Conservation (phyloP, 2,113 vertebrate species). For the Melanotaenia duboulayi region DNA sequence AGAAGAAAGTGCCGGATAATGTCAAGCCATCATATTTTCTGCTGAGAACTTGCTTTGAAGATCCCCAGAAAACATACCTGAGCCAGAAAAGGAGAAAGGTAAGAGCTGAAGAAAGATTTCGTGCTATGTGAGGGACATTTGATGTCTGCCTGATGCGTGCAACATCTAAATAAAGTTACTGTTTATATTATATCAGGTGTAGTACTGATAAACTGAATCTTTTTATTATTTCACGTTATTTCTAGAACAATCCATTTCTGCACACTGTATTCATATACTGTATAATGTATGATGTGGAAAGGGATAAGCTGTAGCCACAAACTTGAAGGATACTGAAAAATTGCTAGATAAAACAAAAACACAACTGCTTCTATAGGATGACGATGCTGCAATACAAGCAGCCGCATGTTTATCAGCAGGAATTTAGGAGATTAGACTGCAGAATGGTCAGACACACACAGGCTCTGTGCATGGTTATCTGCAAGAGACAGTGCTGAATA, state of each 20-base stretch:
- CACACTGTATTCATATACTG: not conserved
- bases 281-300: not conserved
- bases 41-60: constrained; percentile 44
- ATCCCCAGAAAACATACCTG: constrained; percentile 8
- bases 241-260: not conserved
- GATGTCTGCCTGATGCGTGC: not conserved
- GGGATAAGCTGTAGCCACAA: not conserved
- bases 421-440: constrained; percentile 10
- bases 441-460: constrained; percentile 6
- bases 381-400: not conserved
- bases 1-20: constrained; percentile 56
- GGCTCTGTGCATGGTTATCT: not conserved
- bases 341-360: constrained; percentile 6
- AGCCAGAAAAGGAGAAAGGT: constrained; percentile 38
- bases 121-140: not conserved
- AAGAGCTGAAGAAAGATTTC: constrained; percentile 19
- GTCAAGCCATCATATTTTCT: constrained; percentile 54
- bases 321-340: constrained; percentile 9
- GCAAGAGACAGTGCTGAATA: not conserved
- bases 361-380: constrained; percentile 7
- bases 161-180: not conserved
- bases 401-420: constrained; percentile 9
- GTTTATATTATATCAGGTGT: not conserved
- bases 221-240: not conserved
- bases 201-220: not conserved